These are phyloP conservation scores for Centroberyx gerrardi DNA, from an alignment of 2,797 vertebrate genomes.

Conservation along the genomic window DNA sequence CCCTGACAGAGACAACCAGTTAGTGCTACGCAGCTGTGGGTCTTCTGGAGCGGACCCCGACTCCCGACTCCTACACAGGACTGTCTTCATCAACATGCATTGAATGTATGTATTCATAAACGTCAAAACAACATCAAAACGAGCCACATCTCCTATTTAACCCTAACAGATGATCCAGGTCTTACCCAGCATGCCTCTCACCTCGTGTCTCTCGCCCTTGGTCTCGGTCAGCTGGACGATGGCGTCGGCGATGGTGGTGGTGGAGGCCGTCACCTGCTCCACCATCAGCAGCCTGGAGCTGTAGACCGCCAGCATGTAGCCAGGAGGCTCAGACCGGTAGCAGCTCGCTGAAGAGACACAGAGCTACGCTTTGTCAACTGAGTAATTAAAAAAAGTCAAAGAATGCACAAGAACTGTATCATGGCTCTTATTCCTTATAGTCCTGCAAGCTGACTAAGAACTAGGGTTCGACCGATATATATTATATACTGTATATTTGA, in stretches of 20 bases:
- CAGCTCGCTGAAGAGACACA: constrained; percentile 65
- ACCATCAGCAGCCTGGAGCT: constrained; percentile 95
- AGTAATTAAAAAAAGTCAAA: neutral
- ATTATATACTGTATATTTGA: no score
- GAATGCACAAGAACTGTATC: neutral
- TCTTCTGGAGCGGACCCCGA: no score
- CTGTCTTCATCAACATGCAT: no score
- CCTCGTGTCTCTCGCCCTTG: constrained; percentile 94
- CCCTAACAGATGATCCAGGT: constrained; percentile 73
- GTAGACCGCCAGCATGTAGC: constrained; percentile 92
- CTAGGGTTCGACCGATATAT: no score
- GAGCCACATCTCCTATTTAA: no score
- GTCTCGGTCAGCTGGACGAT: constrained; percentile 94
- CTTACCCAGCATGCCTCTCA: constrained; percentile 43
- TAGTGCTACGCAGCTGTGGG: constrained; percentile 70
- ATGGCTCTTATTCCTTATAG: no score
- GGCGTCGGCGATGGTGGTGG: constrained; percentile 91
- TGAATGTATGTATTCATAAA: no score
- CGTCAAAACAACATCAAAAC: no score
- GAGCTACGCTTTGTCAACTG: constrained; percentile 63
- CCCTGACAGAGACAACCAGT: constrained; percentile 81
- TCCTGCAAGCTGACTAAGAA: no score
- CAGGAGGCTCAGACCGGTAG: constrained; percentile 74
- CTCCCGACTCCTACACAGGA: no score
- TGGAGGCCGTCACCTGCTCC: constrained; percentile 90